Evolutionary conservation across 1,140 invertebrate genomes (phyloP).

Genomic region (Neotoxoptera formosana): DNA sequence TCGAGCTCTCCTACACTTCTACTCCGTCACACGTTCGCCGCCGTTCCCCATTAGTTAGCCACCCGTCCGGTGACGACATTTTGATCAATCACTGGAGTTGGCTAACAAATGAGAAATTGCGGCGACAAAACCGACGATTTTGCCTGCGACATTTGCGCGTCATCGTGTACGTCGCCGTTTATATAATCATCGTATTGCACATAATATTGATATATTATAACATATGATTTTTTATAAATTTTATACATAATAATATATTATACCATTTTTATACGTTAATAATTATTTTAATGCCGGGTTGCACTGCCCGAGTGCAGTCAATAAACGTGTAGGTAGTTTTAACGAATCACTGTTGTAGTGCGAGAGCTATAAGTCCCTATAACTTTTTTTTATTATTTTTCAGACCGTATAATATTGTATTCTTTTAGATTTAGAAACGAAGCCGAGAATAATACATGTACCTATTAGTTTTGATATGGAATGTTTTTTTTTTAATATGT

Average conservation of each 20-base stretch:
- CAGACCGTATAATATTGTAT: too few relatives aligned
- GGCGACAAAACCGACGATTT: background rate
- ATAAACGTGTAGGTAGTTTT: background rate
- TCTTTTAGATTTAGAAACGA: background rate
- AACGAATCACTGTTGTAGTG: background rate
- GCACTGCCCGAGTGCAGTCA: background rate
- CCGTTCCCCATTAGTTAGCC: background rate
- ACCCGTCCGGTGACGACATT: background rate
- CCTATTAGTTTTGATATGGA: background rate
- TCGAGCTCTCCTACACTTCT: too few relatives aligned
- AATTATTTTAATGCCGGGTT: background rate
- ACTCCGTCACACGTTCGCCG: background rate
- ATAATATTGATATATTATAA: too few relatives aligned
- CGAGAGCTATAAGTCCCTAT: too few relatives aligned
- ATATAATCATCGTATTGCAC: too few relatives aligned
- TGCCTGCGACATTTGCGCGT: background rate
- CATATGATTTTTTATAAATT: too few relatives aligned
- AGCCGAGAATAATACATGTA: background rate
- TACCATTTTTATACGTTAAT: background rate
- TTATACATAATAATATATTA: too few relatives aligned
- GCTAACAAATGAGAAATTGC: background rate
- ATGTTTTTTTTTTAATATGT: background rate
- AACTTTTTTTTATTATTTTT: too few relatives aligned
- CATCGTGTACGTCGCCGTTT: too few relatives aligned
- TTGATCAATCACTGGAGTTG: background rate